A percentile compares a stretch with the other conserved stretches of the same genome.
Conservation (phyloP, 2,888 invertebrate species). For the Microchrysa polita region DNA sequence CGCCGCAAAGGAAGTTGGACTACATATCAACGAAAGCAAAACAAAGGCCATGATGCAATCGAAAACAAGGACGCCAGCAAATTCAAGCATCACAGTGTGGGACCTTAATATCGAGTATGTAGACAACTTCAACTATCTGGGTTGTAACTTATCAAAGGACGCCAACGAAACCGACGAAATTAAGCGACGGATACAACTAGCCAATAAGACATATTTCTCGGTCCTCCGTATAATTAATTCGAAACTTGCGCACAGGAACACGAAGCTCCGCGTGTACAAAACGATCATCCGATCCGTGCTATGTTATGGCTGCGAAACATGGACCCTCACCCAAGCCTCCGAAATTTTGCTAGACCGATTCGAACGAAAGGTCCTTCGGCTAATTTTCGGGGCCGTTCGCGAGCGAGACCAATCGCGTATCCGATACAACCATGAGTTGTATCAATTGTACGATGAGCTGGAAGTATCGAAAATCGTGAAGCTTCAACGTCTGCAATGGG, state of each 20-base stretch:
- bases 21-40: too few species aligned
- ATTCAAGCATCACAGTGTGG: too few species aligned
- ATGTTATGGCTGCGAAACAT: background rate
- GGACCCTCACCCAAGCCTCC: background rate
- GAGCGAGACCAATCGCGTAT: constrained; percentile 40
- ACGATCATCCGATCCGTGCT: background rate
- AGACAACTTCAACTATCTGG: background rate
- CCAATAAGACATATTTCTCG: background rate
- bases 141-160: background rate
- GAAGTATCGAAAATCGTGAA: background rate
- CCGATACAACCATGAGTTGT: constrained; percentile 20
- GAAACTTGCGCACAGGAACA: background rate
- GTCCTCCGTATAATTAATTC: background rate
- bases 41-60: too few species aligned
- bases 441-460: background rate
- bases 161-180: background rate
- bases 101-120: background rate
- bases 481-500: background rate
- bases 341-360: background rate
- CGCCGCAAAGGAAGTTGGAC: too few species aligned
- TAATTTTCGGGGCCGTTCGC: constrained; percentile 43
- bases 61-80: too few species aligned
- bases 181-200: background rate
- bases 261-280: background rate
- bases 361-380: background rate